Base-by-base conservation (phyloP, 2,888 invertebrate species). In the Allygus modestus region DNA sequence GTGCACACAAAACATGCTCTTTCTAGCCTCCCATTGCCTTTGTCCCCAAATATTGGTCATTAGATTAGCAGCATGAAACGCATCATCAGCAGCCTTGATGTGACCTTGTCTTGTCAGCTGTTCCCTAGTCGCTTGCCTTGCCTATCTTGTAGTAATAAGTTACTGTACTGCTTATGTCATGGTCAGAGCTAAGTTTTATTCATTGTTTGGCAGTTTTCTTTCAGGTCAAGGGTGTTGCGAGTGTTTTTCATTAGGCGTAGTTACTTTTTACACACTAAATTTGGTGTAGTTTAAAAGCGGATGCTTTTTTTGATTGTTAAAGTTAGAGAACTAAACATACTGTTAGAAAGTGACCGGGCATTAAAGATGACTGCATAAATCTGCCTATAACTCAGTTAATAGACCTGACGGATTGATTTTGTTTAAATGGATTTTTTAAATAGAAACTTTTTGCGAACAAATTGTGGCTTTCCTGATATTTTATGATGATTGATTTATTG, bases 31-130 rank as follows among this genome's bases (percentile, higher is more conserved):
- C n/a, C n/a, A n/a, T n/a, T n/a, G n/a, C n/a, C n/a, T n/a, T n/a
- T n/a, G 37, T 46, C 12, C 46, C 41, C 26, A 75, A 46, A 75
- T 75, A 75, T 46, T 75, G 15, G 43, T 23, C 23, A 31, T 28
- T 17, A 81, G 54, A 81, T 28, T 37, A 51, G 11, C 54, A 81
- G 17, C 43, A 37, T 58, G 81, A 81, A 20, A 33, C 20, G 69
- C 41, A 61, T 81, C 43, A 31, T 46, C 31, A 28, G 17, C 65
- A 28, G 31, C 69, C 69, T 82, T 69, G 33, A 28, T 12, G 33
- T 17, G 33, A 37, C 61, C 81, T 81, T 43, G 61, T 28, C 61
- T 33, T 81, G 65, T 82, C 69, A 69, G 65, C 61, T 46, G 51
- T 20, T 41, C 31, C 15, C n/a, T 20, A 31, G 43, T 28, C 20